These are phyloP conservation scores for Apotomis betuletana DNA, from an alignment of 2,888 invertebrate genomes.

Conservation along the genomic window DNA sequence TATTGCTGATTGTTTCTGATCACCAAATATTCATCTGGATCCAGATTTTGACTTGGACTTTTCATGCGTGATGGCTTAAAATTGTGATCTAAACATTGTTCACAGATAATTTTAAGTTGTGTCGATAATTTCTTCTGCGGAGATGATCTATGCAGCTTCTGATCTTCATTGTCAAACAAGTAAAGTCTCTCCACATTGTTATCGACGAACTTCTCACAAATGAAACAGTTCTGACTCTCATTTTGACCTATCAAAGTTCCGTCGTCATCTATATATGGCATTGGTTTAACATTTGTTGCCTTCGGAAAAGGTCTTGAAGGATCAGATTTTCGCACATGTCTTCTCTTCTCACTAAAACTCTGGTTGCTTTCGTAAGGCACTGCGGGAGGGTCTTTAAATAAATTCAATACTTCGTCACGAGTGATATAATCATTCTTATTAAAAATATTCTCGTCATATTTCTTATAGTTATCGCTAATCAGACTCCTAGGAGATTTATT, in stretches of 20 bases:
- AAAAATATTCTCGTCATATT: slow-evolving; percentile 51
- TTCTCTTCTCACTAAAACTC: slow-evolving; percentile 60
- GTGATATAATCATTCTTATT: slow-evolving; percentile 65
- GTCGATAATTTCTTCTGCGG: slow-evolving; percentile 68
- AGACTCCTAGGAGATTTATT: slow-evolving; percentile 68
- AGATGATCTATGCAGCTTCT: slow-evolving; percentile 68
- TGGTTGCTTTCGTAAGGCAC: slow-evolving; percentile 65
- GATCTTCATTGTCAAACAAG: slow-evolving; percentile 77
- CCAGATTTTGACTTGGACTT: slow-evolving; percentile 67
- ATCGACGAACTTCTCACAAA: slow-evolving; percentile 68
- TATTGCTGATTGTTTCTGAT: slow-evolving; percentile 78
- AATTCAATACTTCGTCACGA: slow-evolving; percentile 73
- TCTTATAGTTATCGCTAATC: slow-evolving; percentile 58
- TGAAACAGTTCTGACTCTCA: slow-evolving; percentile 69
- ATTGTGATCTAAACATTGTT: slow-evolving; percentile 66
- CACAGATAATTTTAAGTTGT: slow-evolving; percentile 73
- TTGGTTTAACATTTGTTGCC: slow-evolving; percentile 55
- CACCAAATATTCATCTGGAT: slow-evolving; percentile 71
- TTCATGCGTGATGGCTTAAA: slow-evolving; percentile 70
- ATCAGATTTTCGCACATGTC: slow-evolving; percentile 73
- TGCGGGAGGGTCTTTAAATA: slow-evolving; percentile 78
- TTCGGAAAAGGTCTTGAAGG: slow-evolving; percentile 69
- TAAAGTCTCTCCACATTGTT: slow-evolving; percentile 68
- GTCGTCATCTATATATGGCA: slow-evolving; percentile 60
- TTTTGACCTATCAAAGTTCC: slow-evolving; percentile 60